Evolutionary conservation across 2,797 vertebrate species (phyloP).

Genomic region (Cyclopterus lumpus): DNA sequence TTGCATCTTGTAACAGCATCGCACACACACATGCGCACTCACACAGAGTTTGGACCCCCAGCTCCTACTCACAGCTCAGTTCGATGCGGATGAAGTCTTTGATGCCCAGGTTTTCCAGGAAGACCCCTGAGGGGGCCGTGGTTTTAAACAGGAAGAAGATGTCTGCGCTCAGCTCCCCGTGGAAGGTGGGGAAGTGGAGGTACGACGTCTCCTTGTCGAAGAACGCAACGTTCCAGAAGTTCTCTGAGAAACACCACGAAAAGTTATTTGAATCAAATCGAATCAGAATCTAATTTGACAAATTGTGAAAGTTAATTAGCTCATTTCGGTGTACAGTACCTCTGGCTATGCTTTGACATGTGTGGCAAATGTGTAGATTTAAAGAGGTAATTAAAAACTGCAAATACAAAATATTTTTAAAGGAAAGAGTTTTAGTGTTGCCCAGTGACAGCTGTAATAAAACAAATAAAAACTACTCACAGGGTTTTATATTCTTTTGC

Average conservation of each 20-base stretch:
- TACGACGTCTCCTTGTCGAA: constrained; percentile 93
- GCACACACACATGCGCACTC: not conserved
- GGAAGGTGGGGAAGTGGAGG: constrained; percentile 91
- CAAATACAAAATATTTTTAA: not conserved
- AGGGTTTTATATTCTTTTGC: not conserved
- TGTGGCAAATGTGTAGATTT: not conserved
- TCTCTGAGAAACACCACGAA: constrained; percentile 58
- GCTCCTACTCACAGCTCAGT: constrained; percentile 88
- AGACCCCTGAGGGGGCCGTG: constrained; percentile 85
- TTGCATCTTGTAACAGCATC: not conserved
- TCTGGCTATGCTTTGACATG: not conserved
- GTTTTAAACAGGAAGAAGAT: constrained; percentile 96
- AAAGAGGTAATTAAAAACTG: not conserved
- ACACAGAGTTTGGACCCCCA: not conserved
- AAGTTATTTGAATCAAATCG: not conserved
- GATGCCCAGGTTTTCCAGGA: constrained; percentile 92
- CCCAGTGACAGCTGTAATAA: not conserved
- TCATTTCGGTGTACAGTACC: not conserved
- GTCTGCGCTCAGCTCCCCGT: constrained; percentile 89
- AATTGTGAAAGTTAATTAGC: no score
- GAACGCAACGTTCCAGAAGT: constrained; percentile 94
- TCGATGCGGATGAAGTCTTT: constrained; percentile 92
- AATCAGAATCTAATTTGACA: not conserved
- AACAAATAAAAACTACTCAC: not conserved
- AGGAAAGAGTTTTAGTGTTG: not conserved